Percentiles rank a stretch among this genome's conserved stretches.
phyloP scores from a whole-genome alignment of 2,888 invertebrate species.

The Plemyria rubiginata region DNA sequence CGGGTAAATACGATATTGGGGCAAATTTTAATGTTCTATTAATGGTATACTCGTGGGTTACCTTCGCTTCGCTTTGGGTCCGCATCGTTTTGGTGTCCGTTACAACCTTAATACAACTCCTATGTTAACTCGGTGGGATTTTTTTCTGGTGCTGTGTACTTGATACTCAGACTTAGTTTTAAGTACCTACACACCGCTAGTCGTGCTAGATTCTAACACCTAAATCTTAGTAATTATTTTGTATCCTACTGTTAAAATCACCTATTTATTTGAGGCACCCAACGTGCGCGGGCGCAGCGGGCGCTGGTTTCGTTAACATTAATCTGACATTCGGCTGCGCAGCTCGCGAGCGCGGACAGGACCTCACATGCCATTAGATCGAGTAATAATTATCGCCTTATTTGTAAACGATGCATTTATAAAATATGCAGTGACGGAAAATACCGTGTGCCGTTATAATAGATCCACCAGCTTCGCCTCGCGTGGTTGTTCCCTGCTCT shows the following conservation, averaged over 20 bases:
- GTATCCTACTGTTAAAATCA: conserved; percentile 1
- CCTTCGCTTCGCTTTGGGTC: no score
- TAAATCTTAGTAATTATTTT: not conserved
- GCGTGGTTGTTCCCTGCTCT: no score
- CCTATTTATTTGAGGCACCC: not conserved
- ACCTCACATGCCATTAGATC: not conserved
- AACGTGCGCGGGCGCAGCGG: conserved; percentile 17
- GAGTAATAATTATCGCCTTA: conserved; percentile 5
- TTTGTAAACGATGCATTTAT: conserved; percentile 3
- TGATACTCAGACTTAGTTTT: not conserved
- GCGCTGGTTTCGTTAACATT: conserved; percentile 39
- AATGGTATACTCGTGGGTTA: no score
- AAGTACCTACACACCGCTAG: no score
- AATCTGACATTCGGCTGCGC: conserved; percentile 39
- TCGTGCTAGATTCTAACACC: not conserved
- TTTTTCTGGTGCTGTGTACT: not conserved
- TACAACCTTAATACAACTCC: no score
- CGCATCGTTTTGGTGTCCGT: no score
- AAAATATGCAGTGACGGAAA: conserved; percentile 10
- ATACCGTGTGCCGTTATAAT: not conserved
- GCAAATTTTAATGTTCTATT: no score
- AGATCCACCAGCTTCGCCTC: not conserved
- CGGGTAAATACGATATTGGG: no score
- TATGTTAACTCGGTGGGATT: no score
- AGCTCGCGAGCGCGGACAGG: not conserved